Percentiles rank a stretch among this genome's conserved stretches.
Evolutionary conservation across 2,113 vertebrate species (phyloP).

Genomic region (Procavia capensis): DNA sequence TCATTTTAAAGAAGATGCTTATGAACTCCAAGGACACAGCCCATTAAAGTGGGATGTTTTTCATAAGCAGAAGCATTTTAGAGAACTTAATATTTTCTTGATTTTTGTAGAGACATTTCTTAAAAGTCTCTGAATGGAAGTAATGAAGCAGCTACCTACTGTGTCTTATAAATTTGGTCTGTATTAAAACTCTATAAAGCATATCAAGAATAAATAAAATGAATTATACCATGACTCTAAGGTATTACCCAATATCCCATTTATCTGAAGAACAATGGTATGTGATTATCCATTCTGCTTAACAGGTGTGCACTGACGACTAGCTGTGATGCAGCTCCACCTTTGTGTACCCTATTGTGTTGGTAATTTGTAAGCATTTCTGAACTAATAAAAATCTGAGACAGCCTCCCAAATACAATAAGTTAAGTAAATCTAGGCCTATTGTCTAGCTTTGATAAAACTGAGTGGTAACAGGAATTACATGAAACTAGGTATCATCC

Average conservation of each 20-base stretch:
- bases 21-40: background rate
- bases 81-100: background rate
- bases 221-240: background rate
- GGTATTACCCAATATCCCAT: background rate
- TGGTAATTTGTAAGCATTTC: background rate
- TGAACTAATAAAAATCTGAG: background rate
- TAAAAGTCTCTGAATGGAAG: background rate
- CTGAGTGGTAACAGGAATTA: background rate
- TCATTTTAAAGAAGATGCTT: background rate
- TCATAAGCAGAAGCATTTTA: background rate
- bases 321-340: background rate
- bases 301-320: background rate
- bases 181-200: background rate
- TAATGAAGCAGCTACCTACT: background rate
- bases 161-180: background rate
- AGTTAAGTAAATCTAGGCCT: background rate
- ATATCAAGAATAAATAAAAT: background rate
- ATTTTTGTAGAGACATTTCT: background rate
- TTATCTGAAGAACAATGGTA: background rate
- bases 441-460: background rate
- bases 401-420: background rate
- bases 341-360: rapidly evolving
- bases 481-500: background rate
- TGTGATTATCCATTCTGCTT: background rate
- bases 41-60: background rate